Percentiles rank a stretch among this genome's conserved stretches.
Evolutionary conservation across 92 coral and sea anemone genomes (phyloP).

Genomic region (Umimayanthus chanpuru): DNA sequence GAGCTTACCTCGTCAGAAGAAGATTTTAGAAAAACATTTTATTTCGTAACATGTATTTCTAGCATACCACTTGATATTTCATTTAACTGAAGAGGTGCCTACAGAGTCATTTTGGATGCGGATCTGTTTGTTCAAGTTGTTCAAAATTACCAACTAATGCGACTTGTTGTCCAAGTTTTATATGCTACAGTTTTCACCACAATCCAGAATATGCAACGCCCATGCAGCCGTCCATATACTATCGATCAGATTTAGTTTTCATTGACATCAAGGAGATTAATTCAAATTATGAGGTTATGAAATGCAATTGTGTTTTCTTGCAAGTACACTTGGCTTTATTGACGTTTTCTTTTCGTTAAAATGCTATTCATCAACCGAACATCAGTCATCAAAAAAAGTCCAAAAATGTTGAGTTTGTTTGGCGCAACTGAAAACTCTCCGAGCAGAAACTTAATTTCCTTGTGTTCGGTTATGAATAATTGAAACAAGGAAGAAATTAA

Average conservation of each 20-base stretch:
- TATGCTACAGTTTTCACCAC: background rate
- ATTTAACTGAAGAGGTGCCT: background rate
- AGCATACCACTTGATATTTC: background rate
- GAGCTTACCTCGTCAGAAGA: background rate
- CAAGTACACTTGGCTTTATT: background rate
- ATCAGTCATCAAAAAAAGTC: background rate
- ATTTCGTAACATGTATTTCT: background rate
- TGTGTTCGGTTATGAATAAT: constrained; percentile 1
- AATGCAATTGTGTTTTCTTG: background rate
- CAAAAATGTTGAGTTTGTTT: background rate
- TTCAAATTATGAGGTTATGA: background rate
- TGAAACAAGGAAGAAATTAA: constrained; percentile 2
- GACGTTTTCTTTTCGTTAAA: background rate
- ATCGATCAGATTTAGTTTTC: background rate
- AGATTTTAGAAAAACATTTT: background rate
- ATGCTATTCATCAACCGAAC: background rate
- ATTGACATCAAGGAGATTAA: background rate
- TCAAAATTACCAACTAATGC: no score
- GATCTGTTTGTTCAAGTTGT: background rate
- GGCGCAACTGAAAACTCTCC: background rate
- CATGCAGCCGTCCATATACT: background rate
- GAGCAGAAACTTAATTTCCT: background rate
- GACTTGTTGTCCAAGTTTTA: background rate
- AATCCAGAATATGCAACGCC: background rate
- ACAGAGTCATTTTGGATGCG: background rate